A percentile compares a stretch with the other conserved stretches of the same genome.
Conservation (phyloP, 2,888 invertebrate species). For the Cerceris ruficornis region DNA sequence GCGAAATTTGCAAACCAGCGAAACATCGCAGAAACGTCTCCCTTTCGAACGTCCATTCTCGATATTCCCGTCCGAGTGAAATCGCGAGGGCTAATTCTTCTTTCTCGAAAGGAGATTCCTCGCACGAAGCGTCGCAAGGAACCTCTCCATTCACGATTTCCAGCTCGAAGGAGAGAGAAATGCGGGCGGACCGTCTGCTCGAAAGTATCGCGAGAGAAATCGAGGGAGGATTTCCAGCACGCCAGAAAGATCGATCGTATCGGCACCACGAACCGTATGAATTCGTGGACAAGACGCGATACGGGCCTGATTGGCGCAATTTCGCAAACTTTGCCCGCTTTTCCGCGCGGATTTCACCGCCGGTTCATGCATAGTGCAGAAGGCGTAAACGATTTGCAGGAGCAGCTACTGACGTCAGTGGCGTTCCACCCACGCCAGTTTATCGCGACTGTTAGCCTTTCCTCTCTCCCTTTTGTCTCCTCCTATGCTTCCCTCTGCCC, state of each 20-base stretch:
- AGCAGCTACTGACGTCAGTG: slow-evolving; percentile 44
- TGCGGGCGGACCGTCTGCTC: background rate
- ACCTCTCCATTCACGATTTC: no score
- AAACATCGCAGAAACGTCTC: no score
- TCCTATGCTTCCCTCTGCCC: no score
- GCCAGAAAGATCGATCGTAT: background rate
- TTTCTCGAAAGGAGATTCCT: no score
- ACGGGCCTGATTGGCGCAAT: slow-evolving; percentile 1
- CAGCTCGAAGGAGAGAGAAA: no score
- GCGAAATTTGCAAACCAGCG: no score
- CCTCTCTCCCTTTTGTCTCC: no score
- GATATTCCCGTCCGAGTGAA: no score
- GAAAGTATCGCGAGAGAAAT: background rate
- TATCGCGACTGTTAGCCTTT: background rate
- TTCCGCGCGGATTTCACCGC: slow-evolving; percentile 16
- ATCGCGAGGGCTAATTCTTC: no score
- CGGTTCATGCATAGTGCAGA: slow-evolving; percentile 55
- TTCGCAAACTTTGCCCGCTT: slow-evolving; percentile 9
- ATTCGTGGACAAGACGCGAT: background rate
- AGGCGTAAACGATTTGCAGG: slow-evolving; percentile 40
- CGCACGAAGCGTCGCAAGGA: no score
- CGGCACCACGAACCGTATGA: background rate
- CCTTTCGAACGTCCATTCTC: no score
- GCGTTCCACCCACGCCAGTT: slow-evolving; percentile 31
- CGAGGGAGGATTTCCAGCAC: background rate